These are phyloP conservation scores for Leptopilina clavipes DNA, from an alignment of 1,140 invertebrate species.

Conservation along the genomic window DNA sequence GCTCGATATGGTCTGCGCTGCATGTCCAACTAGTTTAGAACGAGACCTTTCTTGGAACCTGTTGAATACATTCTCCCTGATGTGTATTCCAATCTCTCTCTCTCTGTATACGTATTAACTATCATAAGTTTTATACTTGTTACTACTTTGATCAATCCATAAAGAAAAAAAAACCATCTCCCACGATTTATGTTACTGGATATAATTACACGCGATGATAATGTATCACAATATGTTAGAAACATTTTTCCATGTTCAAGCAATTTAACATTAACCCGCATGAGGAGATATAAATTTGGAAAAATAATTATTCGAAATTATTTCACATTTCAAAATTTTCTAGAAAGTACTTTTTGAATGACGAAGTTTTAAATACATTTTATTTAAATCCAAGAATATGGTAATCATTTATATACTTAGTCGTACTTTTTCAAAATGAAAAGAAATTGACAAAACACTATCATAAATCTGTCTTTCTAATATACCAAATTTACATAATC, in stretches of 20 bases:
- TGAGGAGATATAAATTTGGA: too few relatives aligned
- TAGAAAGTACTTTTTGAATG: too few relatives aligned
- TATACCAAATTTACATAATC: too few relatives aligned
- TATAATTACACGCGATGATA: constrained; percentile 19
- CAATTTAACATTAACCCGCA: background rate
- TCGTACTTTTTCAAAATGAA: too few relatives aligned
- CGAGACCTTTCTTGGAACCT: constrained; percentile 33
- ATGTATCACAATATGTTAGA: constrained; percentile 7
- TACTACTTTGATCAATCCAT: background rate
- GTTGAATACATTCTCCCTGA: constrained; percentile 27
- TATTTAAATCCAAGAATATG: too few relatives aligned
- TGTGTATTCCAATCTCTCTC: constrained; percentile 30
- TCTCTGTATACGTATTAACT: constrained; percentile 22
- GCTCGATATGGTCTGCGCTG: constrained; percentile 23
- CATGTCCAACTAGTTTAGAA: constrained; percentile 31
- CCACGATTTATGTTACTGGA: constrained; percentile 29
- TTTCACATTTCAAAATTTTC: too few relatives aligned
- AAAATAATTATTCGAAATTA: too few relatives aligned
- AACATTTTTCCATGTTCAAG: constrained; percentile 12
- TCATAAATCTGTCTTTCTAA: too few relatives aligned
- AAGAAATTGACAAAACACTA: too few relatives aligned
- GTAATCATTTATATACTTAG: too few relatives aligned
- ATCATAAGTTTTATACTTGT: constrained; percentile 22
- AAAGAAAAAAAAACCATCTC: constrained; percentile 24
- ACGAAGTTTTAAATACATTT: too few relatives aligned